Evolutionary conservation across 2,113 vertebrate species (phyloP).

Genomic region (Polypterus bichir): DNA sequence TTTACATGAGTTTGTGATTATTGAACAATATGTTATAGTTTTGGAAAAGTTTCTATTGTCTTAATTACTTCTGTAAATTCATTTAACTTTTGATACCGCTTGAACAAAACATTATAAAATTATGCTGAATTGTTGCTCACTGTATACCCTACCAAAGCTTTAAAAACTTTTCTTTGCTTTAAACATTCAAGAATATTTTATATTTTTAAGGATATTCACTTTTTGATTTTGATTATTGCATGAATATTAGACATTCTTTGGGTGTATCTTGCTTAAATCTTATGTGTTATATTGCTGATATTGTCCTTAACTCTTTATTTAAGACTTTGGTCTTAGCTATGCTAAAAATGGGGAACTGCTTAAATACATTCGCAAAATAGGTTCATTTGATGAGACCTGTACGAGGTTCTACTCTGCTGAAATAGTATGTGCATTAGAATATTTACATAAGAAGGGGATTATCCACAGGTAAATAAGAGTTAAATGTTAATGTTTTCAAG

Average conservation of each 20-base stretch:
- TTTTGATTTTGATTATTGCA: neutral
- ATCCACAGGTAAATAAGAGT: constrained; percentile 77
- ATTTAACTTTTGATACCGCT: no score
- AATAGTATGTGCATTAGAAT: constrained; percentile 89
- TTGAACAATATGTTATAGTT: no score
- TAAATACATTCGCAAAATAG: constrained; percentile 98
- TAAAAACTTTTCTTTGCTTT: no score
- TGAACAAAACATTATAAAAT: no score
- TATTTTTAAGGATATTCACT: neutral
- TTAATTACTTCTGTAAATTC: no score
- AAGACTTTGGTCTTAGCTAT: constrained; percentile 98
- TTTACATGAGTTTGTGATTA: no score
- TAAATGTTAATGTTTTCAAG: no score
- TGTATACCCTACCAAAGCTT: no score
- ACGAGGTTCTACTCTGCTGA: constrained; percentile 96
- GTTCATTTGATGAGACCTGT: constrained; percentile 96
- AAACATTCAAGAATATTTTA: no score
- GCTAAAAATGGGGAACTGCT: constrained; percentile 96
- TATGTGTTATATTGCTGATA: neutral
- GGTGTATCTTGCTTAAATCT: neutral
- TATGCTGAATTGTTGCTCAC: no score
- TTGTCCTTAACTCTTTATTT: constrained; percentile 36
- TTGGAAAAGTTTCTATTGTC: no score
- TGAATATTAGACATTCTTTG: neutral
- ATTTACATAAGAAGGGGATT: constrained; percentile 90